Conservation (phyloP, 2,888 invertebrate genomes). For the Synergus gifuensis region DNA sequence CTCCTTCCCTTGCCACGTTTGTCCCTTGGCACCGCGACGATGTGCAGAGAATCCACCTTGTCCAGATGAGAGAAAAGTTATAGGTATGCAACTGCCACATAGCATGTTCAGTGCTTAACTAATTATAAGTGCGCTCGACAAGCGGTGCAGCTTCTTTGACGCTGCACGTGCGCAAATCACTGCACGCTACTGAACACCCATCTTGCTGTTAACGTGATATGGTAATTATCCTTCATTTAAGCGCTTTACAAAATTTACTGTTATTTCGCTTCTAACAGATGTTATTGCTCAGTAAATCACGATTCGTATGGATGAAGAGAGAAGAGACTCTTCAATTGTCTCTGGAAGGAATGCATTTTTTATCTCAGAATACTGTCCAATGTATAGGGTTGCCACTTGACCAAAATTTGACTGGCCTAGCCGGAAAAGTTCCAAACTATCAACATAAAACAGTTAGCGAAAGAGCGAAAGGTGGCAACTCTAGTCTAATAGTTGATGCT, state of each 20-base stretch:
- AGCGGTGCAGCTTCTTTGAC: constrained; percentile 47
- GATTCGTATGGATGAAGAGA: not conserved
- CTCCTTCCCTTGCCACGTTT: constrained; percentile 54
- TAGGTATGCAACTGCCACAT: constrained; percentile 39
- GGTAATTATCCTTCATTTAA: constrained; percentile 42
- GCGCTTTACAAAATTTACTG: constrained; percentile 36
- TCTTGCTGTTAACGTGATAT: constrained; percentile 40
- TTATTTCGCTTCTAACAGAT: constrained; percentile 33
- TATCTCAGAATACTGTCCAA: no score
- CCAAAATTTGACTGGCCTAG: no score
- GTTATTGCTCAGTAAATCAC: constrained; percentile 17
- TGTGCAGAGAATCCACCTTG: constrained; percentile 47
- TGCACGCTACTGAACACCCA: constrained; percentile 42
- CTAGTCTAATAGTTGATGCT: no score
- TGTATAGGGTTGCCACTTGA: no score
- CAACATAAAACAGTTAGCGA: no score
- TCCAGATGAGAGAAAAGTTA: constrained; percentile 47
- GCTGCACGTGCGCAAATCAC: constrained; percentile 40
- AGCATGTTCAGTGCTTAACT: constrained; percentile 58
- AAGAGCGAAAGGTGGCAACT: no score
- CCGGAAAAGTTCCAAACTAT: no score
- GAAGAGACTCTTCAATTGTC: not conserved
- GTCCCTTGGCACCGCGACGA: constrained; percentile 35
- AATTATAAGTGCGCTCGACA: constrained; percentile 59
- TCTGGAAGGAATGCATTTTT: not conserved